Percentiles rank a stretch among this genome's conserved stretches.
Evolutionary conservation across 2,797 vertebrate genomes (phyloP).

Genomic region (Arvicola amphibius): DNA sequence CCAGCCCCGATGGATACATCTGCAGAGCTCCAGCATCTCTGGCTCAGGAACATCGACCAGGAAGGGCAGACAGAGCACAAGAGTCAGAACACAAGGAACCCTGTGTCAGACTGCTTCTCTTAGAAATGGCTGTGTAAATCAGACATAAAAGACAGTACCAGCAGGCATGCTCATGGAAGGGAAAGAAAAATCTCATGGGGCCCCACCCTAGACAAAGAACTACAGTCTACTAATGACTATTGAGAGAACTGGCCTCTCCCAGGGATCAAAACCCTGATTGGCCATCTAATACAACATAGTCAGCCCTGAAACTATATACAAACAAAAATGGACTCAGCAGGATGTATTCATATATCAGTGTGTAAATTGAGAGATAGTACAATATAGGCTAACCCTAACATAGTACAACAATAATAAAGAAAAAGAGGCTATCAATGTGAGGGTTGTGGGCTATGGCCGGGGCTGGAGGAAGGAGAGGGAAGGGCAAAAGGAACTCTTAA

Average conservation of each 20-base stretch:
- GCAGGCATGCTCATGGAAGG: neutral
- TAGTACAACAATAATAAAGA: neutral
- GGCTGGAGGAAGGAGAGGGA: neutral
- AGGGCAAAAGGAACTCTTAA: neutral
- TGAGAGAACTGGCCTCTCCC: neutral
- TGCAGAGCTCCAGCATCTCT: neutral
- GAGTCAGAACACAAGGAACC: neutral
- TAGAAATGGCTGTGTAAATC: neutral
- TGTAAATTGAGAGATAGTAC: neutral
- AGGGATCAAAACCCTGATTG: neutral
- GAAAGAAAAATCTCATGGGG: neutral
- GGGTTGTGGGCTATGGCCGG: neutral
- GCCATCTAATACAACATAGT: neutral
- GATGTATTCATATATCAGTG: neutral
- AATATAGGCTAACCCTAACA: too few relatives aligned
- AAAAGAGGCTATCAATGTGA: neutral
- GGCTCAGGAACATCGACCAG: neutral
- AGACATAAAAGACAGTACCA: neutral
- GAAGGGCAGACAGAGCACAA: too few relatives aligned
- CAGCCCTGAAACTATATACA: neutral
- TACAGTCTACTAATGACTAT: neutral
- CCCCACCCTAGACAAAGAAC: neutral
- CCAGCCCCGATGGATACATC: neutral
- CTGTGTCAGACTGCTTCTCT: neutral
- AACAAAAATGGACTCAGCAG: neutral